Evolutionary conservation across 2,888 invertebrate genomes (phyloP).

Genomic region (Macaria liturata): DNA sequence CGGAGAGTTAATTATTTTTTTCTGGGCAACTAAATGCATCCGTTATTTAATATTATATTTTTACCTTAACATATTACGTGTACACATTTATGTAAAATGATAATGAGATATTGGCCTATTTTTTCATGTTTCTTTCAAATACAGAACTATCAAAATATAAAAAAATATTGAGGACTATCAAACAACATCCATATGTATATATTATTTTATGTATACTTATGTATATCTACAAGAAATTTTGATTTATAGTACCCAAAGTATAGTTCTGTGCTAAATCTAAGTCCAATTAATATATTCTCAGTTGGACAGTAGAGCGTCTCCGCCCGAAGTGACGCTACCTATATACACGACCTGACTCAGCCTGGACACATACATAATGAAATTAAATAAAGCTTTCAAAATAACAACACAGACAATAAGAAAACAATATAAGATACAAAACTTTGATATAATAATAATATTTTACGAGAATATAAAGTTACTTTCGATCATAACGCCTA

Average conservation of each 20-base stretch:
- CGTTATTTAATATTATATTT: slow-evolving; percentile 63
- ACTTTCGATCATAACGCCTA: slow-evolving; percentile 69
- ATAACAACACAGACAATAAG: slow-evolving; percentile 60
- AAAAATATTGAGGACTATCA: slow-evolving; percentile 84
- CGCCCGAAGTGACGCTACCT: slow-evolving; percentile 46
- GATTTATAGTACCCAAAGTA: slow-evolving; percentile 75
- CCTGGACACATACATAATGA: slow-evolving; percentile 75
- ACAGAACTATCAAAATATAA: slow-evolving; percentile 85
- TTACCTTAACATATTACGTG: slow-evolving; percentile 70
- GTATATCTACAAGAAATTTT: slow-evolving; percentile 81
- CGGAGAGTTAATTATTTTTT: slow-evolving; percentile 56
- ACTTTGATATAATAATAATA: slow-evolving; percentile 59
- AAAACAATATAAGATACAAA: slow-evolving; percentile 59
- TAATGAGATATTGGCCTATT: slow-evolving; percentile 81
- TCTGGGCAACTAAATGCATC: slow-evolving; percentile 80
- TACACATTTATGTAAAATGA: slow-evolving; percentile 73
- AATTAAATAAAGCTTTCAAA: slow-evolving; percentile 72
- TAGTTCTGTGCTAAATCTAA: slow-evolving; percentile 77
- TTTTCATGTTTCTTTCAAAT: slow-evolving; percentile 73
- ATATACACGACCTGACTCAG: slow-evolving; percentile 79
- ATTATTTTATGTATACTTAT: slow-evolving; percentile 75
- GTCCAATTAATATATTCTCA: slow-evolving; percentile 57
- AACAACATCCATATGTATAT: slow-evolving; percentile 82
- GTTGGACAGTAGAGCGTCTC: slow-evolving; percentile 57
- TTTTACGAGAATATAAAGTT: slow-evolving; percentile 61